phyloP scores from a whole-genome alignment of 2,797 vertebrate species.

The Poecile montanus region DNA sequence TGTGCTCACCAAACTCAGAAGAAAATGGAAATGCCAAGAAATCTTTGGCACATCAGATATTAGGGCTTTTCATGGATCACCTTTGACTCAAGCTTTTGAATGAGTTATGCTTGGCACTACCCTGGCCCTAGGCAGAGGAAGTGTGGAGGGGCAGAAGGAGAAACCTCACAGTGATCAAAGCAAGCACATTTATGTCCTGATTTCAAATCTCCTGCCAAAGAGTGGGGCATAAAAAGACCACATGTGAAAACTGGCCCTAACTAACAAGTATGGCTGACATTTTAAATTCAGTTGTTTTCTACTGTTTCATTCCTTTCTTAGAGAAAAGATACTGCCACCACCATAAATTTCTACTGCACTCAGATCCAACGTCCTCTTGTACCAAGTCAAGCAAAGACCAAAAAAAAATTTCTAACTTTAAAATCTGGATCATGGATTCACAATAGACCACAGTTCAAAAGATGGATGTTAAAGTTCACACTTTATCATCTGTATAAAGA shows the following conservation, averaged over 20 bases:
- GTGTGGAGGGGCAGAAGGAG: neutral
- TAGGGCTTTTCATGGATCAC: neutral
- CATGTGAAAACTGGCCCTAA: neutral
- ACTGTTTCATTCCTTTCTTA: neutral
- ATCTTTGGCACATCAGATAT: neutral
- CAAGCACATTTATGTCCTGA: neutral
- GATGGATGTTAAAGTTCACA: neutral
- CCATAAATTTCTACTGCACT: neutral
- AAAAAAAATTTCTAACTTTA: neutral
- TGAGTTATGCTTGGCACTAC: neutral
- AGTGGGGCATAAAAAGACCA: neutral
- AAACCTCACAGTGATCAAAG: neutral
- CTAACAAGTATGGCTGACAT: neutral
- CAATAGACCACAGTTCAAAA: neutral
- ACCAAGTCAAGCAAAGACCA: neutral
- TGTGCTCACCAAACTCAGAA: neutral
- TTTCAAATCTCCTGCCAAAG: neutral
- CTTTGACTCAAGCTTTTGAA: neutral
- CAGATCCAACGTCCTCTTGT: neutral
- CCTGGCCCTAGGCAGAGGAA: neutral
- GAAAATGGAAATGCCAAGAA: neutral
- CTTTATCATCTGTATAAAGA: neutral
- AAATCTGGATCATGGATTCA: neutral
- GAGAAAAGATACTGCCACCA: neutral
- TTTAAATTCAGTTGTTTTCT: neutral